Base-by-base conservation (phyloP, 2,888 invertebrate species). In the Phaonia tiefii region DNA sequence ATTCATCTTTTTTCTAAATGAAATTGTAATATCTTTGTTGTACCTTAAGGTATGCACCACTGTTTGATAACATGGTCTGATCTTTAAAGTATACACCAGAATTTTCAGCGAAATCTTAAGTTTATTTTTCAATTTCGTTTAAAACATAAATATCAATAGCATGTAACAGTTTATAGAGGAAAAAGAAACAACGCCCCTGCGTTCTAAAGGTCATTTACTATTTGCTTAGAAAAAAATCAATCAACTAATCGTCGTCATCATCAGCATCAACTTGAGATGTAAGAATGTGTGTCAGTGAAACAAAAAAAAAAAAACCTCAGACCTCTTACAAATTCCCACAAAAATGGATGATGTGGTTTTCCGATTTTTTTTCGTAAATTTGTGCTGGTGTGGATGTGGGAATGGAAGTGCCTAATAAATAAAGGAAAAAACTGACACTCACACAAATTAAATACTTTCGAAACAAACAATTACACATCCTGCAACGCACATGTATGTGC, bases 131-230 rank as follows among this genome's bases (percentile, higher is more conserved):
- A n/a, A n/a, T n/a, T n/a, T n/a, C n/a, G n/a, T n/a, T n/a, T n/a
- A n/a, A n/a, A n/a, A n/a, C n/a, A n/a, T n/a, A n/a, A n/a, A n/a
- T n/a, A n/a, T n/a, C n/a, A n/a, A n/a, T n/a, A n/a, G n/a, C n/a
- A n/a, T n/a, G n/a, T n/a, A n/a, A n/a, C n/a, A n/a, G n/a, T n/a
- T n/a, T n/a, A n/a, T n/a, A 8, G 31, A 31, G 8, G 31, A 31
- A 31, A 31, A 31, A 8, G 4, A 31, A 31, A 31, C 8, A 31
- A 3, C 3, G 4, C 31, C 31, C 8, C 3, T 3, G 15, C 58
- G 39, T 63, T 60, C 11, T 39, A 39, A 37, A 22, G 42, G 42
- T 63, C 63, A 63, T 63, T 63, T 63, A 63, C 42, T 63, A n/a
- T 20, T 37, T 42, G 54, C 1, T 11, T 54, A 25, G 54, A 4